A percentile compares a stretch with the other conserved stretches of the same genome.
These are phyloP conservation scores for Caenorhabditis sp. DNA, from an alignment of 2,888 invertebrate species.

Conservation along the genomic window DNA sequence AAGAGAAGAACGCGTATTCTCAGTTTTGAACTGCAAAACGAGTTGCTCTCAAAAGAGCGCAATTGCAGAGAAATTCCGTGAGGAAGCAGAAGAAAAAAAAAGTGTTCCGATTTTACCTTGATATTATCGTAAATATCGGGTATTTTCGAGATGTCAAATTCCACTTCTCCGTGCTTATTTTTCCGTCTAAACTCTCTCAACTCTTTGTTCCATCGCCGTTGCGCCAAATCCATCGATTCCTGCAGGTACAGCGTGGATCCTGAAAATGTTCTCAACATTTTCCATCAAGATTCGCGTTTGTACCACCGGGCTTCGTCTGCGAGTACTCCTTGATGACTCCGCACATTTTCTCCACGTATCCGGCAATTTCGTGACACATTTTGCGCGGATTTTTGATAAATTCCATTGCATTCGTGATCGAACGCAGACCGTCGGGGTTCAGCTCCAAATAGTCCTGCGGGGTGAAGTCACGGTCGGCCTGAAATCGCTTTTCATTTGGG, in stretches of 20 bases:
- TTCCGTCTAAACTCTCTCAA: constrained; percentile 90
- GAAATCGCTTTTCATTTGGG: constrained; percentile 1
- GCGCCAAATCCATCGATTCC: constrained; percentile 98
- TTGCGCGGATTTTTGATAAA: constrained; percentile 95
- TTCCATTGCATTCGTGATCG: constrained; percentile 82
- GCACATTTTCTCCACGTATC: constrained; percentile 81
- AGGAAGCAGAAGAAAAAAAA: no score
- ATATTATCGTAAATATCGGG: constrained; percentile 99
- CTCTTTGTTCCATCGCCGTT: constrained; percentile 83
- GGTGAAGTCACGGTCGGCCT: constrained; percentile 76
- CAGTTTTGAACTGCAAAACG: no score
- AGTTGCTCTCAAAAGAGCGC: no score
- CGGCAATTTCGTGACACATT: constrained; percentile 89
- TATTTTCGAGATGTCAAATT: constrained; percentile 97
- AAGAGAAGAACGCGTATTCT: no score
- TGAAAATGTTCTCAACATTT: constrained; percentile 4
- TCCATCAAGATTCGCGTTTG: no score
- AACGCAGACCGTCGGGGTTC: constrained; percentile 87
- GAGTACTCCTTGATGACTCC: constrained; percentile 81
- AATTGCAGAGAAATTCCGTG: no score
- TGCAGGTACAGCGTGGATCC: constrained; percentile 89
- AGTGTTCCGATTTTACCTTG: constrained; percentile 84
- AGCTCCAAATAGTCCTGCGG: constrained; percentile 84
- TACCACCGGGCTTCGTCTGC: constrained; percentile 58
- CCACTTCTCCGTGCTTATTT: constrained; percentile 82